phyloP scores from a whole-genome alignment of 2,113 vertebrate genomes.

The Gymnogyps californianus region DNA sequence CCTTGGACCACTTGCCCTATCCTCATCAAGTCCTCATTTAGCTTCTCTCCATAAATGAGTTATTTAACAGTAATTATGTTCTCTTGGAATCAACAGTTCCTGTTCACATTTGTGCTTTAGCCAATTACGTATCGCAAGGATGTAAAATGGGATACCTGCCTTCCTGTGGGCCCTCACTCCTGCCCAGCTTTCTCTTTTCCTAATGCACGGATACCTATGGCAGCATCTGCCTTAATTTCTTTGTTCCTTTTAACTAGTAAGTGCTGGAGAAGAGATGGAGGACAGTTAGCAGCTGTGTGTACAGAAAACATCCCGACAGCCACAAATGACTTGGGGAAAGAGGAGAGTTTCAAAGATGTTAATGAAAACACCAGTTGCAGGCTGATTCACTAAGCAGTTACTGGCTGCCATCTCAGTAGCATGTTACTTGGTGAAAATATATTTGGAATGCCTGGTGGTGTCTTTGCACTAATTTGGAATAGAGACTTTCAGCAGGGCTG shows the following conservation, averaged over 20 bases:
- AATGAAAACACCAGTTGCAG: neutral
- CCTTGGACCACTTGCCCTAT: neutral
- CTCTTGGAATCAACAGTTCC: neutral
- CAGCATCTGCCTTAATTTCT: neutral
- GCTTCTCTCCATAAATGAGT: neutral
- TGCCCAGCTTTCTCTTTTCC: neutral
- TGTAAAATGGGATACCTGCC: neutral
- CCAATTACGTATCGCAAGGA: neutral
- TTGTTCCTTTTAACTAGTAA: neutral
- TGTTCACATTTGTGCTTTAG: neutral
- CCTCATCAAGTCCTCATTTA: neutral
- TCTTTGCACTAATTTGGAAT: neutral
- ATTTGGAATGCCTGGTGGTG: neutral
- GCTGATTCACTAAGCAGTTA: neutral
- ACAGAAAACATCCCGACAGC: neutral
- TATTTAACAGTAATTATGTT: neutral
- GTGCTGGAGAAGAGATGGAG: neutral
- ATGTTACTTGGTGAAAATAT: neutral
- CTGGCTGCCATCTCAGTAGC: neutral
- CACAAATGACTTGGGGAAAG: neutral
- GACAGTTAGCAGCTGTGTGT: neutral
- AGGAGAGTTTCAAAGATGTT: neutral
- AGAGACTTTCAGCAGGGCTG: neutral
- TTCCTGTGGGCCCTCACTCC: neutral
- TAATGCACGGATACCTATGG: neutral